phyloP scores from a whole-genome alignment of 2,888 invertebrate genomes.

The Epinotia ramella region DNA sequence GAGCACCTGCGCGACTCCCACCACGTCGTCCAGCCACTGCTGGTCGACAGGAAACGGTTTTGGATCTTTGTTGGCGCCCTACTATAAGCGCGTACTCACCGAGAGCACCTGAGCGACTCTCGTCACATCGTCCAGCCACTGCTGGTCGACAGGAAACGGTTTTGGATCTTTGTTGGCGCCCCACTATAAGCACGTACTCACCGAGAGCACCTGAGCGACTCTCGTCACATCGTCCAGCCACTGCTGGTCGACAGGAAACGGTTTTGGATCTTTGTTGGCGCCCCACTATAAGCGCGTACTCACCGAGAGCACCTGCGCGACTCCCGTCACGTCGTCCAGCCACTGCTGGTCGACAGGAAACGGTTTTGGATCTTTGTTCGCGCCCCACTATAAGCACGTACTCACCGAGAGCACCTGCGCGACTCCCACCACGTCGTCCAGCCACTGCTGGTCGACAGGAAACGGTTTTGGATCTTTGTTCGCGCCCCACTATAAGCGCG shows the following conservation, averaged over 20 bases:
- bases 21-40: constrained; percentile 68
- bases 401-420: neutral
- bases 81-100: neutral
- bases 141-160: too few species aligned
- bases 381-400: neutral
- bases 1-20: constrained; percentile 42
- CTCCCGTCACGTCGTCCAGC: constrained; percentile 62
- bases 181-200: too few species aligned
- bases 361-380: too few species aligned
- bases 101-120: constrained; percentile 36
- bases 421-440: constrained; percentile 57
- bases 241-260: constrained; percentile 53
- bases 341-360: constrained; percentile 58
- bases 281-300: too few species aligned
- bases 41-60: constrained; percentile 46
- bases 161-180: too few species aligned
- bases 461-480: too few species aligned
- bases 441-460: constrained; percentile 62
- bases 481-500: too few species aligned
- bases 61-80: too few species aligned
- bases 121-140: constrained; percentile 68
- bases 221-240: constrained; percentile 66
- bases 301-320: constrained; percentile 24
- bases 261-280: too few species aligned
- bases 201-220: constrained; percentile 32